Conservation (phyloP, 2,888 invertebrate genomes). For the Mesoligia furuncula region DNA sequence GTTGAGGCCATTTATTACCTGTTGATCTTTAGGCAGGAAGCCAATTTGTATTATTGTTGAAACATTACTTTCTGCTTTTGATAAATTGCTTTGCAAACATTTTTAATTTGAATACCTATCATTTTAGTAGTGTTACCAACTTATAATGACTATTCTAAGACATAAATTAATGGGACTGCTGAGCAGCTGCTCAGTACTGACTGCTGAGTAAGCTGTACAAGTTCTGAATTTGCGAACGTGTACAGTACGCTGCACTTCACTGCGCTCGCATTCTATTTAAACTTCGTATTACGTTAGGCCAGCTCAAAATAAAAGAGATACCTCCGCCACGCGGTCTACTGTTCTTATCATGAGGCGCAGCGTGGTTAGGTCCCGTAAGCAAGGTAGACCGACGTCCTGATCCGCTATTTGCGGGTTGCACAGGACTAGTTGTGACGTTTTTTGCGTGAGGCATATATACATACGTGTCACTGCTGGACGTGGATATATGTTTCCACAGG, state of each 20-base stretch:
- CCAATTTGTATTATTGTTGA: constrained; percentile 46
- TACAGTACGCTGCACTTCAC: not conserved
- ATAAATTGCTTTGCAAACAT: not conserved
- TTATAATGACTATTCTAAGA: not conserved
- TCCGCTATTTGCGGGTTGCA: not conserved
- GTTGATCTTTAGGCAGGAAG: constrained; percentile 36
- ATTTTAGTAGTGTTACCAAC: no score
- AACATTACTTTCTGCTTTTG: constrained; percentile 11
- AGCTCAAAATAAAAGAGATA: not conserved
- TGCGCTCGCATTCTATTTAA: not conserved
- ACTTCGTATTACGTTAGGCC: not conserved
- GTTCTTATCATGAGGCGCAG: not conserved
- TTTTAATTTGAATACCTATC: not conserved
- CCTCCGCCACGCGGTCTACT: no score
- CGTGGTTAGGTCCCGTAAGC: not conserved
- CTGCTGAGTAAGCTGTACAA: no score
- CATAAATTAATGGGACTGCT: not conserved
- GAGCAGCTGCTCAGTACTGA: not conserved
- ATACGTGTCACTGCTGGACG: not conserved
- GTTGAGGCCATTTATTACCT: constrained; percentile 44
- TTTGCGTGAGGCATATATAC: not conserved
- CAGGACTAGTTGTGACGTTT: not conserved
- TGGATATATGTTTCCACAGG: not conserved
- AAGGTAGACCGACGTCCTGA: not conserved
- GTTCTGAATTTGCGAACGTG: not conserved